Evolutionary conservation across 2,797 vertebrate species (phyloP).

Genomic region (Intellagama lesueurii): DNA sequence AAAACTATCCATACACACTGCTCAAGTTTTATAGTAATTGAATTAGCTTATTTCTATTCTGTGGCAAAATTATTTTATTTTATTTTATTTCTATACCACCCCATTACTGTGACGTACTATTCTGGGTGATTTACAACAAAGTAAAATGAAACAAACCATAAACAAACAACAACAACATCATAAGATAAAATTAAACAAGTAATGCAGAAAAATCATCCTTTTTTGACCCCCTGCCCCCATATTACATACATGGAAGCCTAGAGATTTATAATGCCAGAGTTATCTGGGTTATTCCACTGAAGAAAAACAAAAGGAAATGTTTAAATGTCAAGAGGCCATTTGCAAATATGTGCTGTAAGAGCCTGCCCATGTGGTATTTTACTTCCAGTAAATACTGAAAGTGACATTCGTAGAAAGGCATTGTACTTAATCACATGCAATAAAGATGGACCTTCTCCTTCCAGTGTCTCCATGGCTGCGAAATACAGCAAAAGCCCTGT

Average conservation of each 20-base stretch:
- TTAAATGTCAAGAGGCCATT: slow-evolving; percentile 41
- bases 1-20: no score
- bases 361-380: background rate
- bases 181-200: no score
- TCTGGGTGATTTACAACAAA: no score
- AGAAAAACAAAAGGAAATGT: slow-evolving; percentile 20
- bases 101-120: no score
- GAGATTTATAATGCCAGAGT: slow-evolving; percentile 2
- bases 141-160: no score
- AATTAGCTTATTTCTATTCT: background rate
- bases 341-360: slow-evolving; percentile 25
- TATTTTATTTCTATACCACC: no score
- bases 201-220: background rate
- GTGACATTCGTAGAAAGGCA: slow-evolving; percentile 3
- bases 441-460: background rate
- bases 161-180: no score
- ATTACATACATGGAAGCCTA: background rate
- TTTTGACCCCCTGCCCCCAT: slow-evolving; percentile 20
- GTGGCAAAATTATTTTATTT: background rate
- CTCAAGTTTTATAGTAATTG: background rate
- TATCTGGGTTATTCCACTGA: slow-evolving; percentile 21
- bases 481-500: background rate
- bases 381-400: slow-evolving; percentile 5
- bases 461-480: background rate
- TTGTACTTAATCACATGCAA: background rate